Evolutionary conservation across 2,113 vertebrate species (phyloP), one percentile per base, ranked within the genome.

Genomic region (Gambusia affinis): DNA sequence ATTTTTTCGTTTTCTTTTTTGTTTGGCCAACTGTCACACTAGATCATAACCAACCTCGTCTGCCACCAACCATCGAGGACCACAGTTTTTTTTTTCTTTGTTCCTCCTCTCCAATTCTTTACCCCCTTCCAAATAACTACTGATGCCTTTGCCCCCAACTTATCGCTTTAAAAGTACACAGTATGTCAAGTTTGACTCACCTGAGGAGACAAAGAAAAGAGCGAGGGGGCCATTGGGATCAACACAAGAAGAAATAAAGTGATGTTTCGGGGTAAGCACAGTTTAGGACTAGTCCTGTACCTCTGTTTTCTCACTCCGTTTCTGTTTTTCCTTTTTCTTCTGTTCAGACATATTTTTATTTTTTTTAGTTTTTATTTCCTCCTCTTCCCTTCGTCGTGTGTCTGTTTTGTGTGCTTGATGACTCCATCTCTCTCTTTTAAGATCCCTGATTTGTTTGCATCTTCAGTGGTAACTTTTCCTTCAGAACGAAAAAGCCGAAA

Each of bases 201-300:
- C 91, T 72, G 88, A 91, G 87, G 88, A 92, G 87, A 93, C 82
- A 89, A 73, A 90, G 87, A 88, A 86, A 88, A 93, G 87, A 85
- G 85, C 90, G 88, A 89, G 89, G 89, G 88, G 85, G 88, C 88
- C 91, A 85, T 67, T 80, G 86, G 91, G 91, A 90, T 37, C 92
- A 79, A 89, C 85, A 89, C 79, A 61, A 91, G 92, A 94, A 92
- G 92, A 92, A 91, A 87, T 91, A 93, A 93, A 94, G 92, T 88
- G 91, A 89, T 93, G 91, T 93, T 93, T 94, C 88, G 90, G 90
- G 93, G 93, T 94, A 94, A 94, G 94, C 93, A 93, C 91, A 93
- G 92, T 93, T 92, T 92, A 94, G 93, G 92, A 89, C 86, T 92
- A 90, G 91, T 93, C 93, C 81, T 91, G 88, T 84, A 83, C 80